These are phyloP conservation scores for Tridacna gigas DNA, from an alignment of 2,888 invertebrate species.

Conservation along the genomic window DNA sequence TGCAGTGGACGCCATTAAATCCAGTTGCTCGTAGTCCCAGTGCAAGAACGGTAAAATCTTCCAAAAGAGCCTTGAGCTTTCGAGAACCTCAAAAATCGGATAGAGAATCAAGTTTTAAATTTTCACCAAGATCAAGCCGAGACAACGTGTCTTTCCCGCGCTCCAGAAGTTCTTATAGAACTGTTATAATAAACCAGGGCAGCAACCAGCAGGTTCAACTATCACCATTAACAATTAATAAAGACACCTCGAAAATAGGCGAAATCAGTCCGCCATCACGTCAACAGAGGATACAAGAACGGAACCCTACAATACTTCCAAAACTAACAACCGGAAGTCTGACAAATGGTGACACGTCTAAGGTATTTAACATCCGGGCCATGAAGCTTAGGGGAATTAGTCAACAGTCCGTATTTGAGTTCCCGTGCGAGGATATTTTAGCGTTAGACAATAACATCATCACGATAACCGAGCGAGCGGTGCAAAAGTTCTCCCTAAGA, in stretches of 20 bases:
- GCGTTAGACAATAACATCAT: slow-evolving; percentile 55
- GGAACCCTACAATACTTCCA: slow-evolving; percentile 56
- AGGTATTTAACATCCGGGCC: slow-evolving; percentile 49
- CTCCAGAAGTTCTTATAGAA: slow-evolving; percentile 46
- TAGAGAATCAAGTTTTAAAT: slow-evolving; percentile 20
- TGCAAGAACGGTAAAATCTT: slow-evolving; percentile 6
- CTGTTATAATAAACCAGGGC: slow-evolving; percentile 20
- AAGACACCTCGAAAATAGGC: neutral
- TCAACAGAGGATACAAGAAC: slow-evolving; percentile 49
- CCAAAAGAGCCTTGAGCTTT: slow-evolving; percentile 20
- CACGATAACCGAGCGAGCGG: slow-evolving; percentile 60
- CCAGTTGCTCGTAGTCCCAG: slow-evolving; percentile 27
- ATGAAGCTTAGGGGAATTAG: slow-evolving; percentile 54
- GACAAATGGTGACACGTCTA: slow-evolving; percentile 57
- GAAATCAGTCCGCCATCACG: slow-evolving; percentile 31
- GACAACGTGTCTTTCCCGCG: slow-evolving; percentile 38
- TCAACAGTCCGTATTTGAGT: slow-evolving; percentile 62
- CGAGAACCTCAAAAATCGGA: slow-evolving; percentile 12
- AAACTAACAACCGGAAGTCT: slow-evolving; percentile 47
- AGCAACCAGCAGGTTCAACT: slow-evolving; percentile 20
- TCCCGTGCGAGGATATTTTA: slow-evolving; percentile 61
- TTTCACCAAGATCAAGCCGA: slow-evolving; percentile 41
- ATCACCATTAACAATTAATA: neutral
- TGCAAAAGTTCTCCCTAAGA: slow-evolving; percentile 62
- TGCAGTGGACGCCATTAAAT: slow-evolving; percentile 60